Evolutionary conservation across 2,797 vertebrate genomes (phyloP).

Genomic region (Otolemur crassicaudatus): DNA sequence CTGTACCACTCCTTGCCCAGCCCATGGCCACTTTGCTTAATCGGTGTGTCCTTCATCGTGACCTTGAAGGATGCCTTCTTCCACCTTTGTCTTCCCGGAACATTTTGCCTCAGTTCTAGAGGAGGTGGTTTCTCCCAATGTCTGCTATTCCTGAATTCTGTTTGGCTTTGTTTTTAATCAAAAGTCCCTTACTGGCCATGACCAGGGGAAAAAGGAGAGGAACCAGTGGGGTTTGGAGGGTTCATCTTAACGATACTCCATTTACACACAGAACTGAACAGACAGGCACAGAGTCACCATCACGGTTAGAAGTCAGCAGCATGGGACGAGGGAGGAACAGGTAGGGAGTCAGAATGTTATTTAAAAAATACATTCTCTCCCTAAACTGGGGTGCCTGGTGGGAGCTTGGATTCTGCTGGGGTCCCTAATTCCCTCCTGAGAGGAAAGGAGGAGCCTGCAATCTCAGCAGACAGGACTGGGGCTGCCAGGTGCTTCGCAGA

Average conservation of each 20-base stretch:
- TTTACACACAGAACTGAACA: slow-evolving; percentile 62
- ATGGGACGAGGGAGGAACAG: background rate
- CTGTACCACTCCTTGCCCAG: background rate
- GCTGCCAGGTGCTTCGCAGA: background rate
- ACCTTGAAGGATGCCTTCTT: background rate
- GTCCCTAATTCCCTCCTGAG: slow-evolving; percentile 20
- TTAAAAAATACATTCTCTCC: background rate
- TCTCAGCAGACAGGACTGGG: background rate
- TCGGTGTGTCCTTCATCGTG: background rate
- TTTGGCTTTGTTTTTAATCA: slow-evolving; percentile 9
- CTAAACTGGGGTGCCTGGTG: background rate
- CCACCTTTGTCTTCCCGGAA: background rate
- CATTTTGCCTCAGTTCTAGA: background rate
- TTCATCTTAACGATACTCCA: slow-evolving; percentile 28
- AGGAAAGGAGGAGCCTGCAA: background rate
- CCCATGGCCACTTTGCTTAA: background rate
- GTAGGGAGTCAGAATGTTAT: background rate
- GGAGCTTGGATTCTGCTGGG: background rate
- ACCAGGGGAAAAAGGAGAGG: background rate
- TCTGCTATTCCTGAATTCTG: background rate
- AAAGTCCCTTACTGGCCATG: slow-evolving; percentile 40
- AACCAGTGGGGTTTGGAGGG: background rate
- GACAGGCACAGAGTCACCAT: slow-evolving; percentile 63
- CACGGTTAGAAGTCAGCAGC: background rate
- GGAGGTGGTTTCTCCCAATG: background rate